Base-by-base conservation (phyloP, 2,888 invertebrate species). In the Steinernema hermaphroditum region DNA sequence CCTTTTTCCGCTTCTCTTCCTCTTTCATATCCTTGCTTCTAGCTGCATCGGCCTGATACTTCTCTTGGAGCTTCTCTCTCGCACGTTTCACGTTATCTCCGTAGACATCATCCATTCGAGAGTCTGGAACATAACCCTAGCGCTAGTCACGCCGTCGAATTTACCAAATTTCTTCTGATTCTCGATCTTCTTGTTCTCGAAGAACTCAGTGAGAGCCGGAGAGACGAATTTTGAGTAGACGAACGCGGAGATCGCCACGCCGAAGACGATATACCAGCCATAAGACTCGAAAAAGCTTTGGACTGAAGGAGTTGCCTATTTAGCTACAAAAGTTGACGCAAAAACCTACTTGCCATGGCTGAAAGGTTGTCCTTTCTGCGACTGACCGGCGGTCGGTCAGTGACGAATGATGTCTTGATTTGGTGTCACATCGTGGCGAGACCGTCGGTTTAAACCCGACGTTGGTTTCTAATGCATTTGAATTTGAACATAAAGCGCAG, bases 261-360 rank as follows among this genome's bases (percentile, higher is more conserved):
- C 46, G n/a, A 46, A 46, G 46, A 46, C 46, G n/a, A 46, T 46
- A n/a, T 16, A 46, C 46, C 46, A 46, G 4, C 46, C 46, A n/a
- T 46, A 46, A 4, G 46, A 46, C 16, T 46, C 46, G 6, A 46
- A 46, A n/a, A 46, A 46, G 46, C 46, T 2, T 6, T 46, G 46
- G 46, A 46, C n/a, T 46, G 46, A 16, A 46, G 6, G 37, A 37
- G 37, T 8, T 8, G 37, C 37, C 6, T 37, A 37, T 37, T 37
- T 37, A 37, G 12, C 4, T 37, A 37, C 37, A 37, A 37, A 37
- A 37, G 37, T 12, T 37, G 37, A 8, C 4, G 37, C 6, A 37
- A 37, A 37, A 37, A 37, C 37, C 12, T 37, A 37, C 37, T 12
- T 37, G 37, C 12, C 37, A 37, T 37, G 37, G 37, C 37, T 37